Evolutionary conservation across 1,140 invertebrate genomes (phyloP).

Genomic region (Bombyx mori): DNA sequence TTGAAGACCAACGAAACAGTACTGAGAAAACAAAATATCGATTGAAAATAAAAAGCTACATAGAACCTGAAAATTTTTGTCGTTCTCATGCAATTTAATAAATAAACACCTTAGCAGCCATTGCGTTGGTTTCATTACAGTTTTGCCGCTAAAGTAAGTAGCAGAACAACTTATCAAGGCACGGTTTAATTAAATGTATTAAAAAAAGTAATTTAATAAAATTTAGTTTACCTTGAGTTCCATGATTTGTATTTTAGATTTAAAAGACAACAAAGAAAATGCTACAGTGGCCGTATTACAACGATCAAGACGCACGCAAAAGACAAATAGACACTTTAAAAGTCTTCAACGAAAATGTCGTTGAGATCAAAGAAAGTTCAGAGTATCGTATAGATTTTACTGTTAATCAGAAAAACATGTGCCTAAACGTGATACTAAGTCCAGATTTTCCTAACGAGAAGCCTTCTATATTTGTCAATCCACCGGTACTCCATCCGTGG

Average conservation of each 20-base stretch:
- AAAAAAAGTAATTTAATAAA: too few relatives aligned
- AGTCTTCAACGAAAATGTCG: conserved; percentile 81
- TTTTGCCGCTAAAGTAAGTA: too few relatives aligned
- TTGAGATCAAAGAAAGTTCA: conserved; percentile 76
- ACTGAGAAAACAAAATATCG: too few relatives aligned
- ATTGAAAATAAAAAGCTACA: too few relatives aligned
- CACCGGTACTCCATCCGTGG: conserved; percentile 78
- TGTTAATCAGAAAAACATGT: conserved; percentile 74
- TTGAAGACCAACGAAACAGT: too few relatives aligned
- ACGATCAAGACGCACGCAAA: conserved; percentile 63
- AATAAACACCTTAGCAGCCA: too few relatives aligned
- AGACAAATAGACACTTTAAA: conserved; percentile 82
- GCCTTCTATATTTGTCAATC: conserved; percentile 78
- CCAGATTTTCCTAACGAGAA: conserved; percentile 82
- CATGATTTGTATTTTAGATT: not conserved
- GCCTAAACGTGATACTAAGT: conserved; percentile 75
- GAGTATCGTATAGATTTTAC: conserved; percentile 81
- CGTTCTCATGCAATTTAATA: too few relatives aligned
- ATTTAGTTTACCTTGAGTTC: too few relatives aligned
- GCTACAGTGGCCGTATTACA: conserved; percentile 47
- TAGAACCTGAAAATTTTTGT: too few relatives aligned
- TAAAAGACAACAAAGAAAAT: conserved; percentile 10
- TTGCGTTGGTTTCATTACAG: too few relatives aligned
- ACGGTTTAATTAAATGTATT: too few relatives aligned
- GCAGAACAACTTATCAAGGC: too few relatives aligned